A percentile compares a stretch with the other conserved stretches of the same genome.
phyloP scores from a whole-genome alignment of 2,113 vertebrate genomes.

The Marcusenius ussheri region DNA sequence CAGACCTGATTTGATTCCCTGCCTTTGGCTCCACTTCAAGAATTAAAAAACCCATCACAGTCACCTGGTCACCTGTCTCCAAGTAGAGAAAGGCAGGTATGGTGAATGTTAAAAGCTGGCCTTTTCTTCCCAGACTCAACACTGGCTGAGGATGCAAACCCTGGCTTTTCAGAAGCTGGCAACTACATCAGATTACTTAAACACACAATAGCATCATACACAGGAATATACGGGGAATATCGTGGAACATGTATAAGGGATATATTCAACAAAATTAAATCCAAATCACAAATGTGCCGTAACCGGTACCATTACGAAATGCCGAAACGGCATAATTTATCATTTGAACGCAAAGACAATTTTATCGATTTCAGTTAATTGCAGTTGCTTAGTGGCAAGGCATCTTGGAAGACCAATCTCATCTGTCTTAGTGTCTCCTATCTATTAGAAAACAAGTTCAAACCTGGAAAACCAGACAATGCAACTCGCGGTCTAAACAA shows the following conservation, averaged over 20 bases:
- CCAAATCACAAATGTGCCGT: background rate
- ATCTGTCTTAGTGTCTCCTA: background rate
- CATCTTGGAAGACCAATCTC: background rate
- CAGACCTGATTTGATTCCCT: background rate
- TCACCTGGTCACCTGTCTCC: constrained; percentile 2
- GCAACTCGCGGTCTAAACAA: background rate
- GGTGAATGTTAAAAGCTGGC: background rate
- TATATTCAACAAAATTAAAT: background rate
- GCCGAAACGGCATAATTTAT: background rate
- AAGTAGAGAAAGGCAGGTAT: background rate
- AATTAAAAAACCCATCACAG: background rate
- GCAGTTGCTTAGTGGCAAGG: background rate
- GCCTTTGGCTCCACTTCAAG: background rate
- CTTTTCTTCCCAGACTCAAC: background rate
- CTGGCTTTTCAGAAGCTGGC: background rate
- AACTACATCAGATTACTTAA: background rate
- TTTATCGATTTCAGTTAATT: background rate
- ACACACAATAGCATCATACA: background rate
- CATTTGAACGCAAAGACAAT: background rate
- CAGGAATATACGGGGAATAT: background rate
- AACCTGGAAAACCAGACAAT: background rate
- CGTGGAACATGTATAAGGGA: background rate
- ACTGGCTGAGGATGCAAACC: background rate
- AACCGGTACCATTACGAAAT: background rate
- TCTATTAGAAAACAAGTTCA: background rate